Conservation (phyloP, 1,140 invertebrate species). For the Linepithema humile region DNA sequence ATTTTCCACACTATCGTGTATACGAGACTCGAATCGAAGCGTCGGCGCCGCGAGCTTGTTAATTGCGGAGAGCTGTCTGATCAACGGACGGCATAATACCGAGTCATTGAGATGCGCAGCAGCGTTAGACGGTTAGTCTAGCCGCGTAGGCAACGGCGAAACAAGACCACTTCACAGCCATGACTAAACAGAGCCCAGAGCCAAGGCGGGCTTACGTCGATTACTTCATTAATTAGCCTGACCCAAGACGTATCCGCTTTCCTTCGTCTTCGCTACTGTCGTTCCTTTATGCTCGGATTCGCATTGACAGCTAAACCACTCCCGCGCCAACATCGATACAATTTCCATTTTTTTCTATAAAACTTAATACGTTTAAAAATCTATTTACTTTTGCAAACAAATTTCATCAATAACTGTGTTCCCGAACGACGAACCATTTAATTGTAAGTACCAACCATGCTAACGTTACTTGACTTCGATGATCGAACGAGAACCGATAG, state of each 20-base stretch:
- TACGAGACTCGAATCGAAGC: not conserved
- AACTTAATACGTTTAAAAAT: conserved; percentile 29
- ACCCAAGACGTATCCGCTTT: not conserved
- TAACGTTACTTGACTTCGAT: no score
- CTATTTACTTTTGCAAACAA: no score
- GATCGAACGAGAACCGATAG: no score
- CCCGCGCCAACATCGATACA: not conserved
- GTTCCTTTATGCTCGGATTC: not conserved
- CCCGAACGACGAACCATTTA: no score
- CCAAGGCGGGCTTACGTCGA: conserved; percentile 27
- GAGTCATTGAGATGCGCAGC: conserved; percentile 36
- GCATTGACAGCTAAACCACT: conserved; percentile 19
- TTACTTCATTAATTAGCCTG: conserved; percentile 53
- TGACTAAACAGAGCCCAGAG: conserved; percentile 33
- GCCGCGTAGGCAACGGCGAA: conserved; percentile 31
- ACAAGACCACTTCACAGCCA: conserved; percentile 44
- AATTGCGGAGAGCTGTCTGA: conserved; percentile 47
- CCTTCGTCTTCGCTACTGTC: no score
- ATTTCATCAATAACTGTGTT: no score
- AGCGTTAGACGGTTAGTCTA: conserved; percentile 18
- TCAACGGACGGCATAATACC: conserved; percentile 34
- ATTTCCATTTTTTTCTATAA: conserved; percentile 14
- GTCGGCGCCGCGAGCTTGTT: conserved; percentile 26
- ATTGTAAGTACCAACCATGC: no score
- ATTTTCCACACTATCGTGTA: not conserved